Base-by-base conservation (phyloP, 2,888 invertebrate genomes). In the Lamellibrachia columna region DNA sequence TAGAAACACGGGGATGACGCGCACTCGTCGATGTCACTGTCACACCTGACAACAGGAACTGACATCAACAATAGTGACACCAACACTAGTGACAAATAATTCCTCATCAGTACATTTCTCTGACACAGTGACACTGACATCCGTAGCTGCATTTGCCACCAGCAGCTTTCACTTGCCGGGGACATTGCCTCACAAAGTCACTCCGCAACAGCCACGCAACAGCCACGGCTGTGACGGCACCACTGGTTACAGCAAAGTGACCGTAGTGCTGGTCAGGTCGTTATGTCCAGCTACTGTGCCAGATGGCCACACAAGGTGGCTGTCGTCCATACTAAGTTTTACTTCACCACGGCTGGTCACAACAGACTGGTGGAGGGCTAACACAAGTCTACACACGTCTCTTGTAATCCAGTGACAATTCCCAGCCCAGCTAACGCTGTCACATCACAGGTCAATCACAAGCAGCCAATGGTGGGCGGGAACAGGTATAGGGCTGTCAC, bases 1-100 rank as follows among this genome's bases (percentile, higher is more conserved):
- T 95, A 95, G 91, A 92, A 92, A 93, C 95, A 95, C 4, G 94
- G 93, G 53, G 91, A 92, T n/a, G 93, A 92, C 40, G 90, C 90
- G 93, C 95, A 95, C 52, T 95, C 95, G 91, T 95, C 92, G 3
- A 95, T 94, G 90, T 95, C 94, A 52, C 94, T 94, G 93, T 95
- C 94, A 93, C 95, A 95, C 94, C 95, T 95, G 94, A 91, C 92
- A 93, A 90, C 52, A 91, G 93, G 90, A 22, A 53, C 58, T 52
- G 90, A 93, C 52, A 91, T 53, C 52, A 92, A 22, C 40, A 40
- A 93, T 40, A 52, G 58, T 52, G 53, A 92, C 75, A 75, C 55
- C 55, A 3, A 15, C 75, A 75, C 1, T 75, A 75, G 75, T 75
- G 22, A 75, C 75, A 75, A 6, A 75, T 75, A 75, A 75, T 75